Conservation (phyloP, 2,797 vertebrate species). For the Leuciscus waleckii region DNA sequence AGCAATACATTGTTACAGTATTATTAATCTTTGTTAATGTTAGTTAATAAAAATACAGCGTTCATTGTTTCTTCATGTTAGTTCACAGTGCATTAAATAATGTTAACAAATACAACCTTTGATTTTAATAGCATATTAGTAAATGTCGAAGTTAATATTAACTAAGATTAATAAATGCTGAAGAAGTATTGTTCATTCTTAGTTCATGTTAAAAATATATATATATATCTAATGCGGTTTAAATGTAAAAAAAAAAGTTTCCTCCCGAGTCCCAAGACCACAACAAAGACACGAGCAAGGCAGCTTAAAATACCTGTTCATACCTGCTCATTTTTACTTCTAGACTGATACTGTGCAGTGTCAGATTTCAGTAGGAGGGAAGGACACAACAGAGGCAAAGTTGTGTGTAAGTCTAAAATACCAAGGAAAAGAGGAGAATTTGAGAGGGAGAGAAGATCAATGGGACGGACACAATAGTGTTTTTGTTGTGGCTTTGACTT, state of each 20-base stretch:
- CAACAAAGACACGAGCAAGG: not conserved
- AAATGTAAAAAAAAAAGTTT: not conserved
- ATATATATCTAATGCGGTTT: not conserved
- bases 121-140: no score
- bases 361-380: constrained; percentile 45
- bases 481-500: not conserved
- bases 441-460: constrained; percentile 53
- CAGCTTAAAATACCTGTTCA: constrained; percentile 2
- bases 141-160: no score
- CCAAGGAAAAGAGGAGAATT: constrained; percentile 15
- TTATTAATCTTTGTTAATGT: no score
- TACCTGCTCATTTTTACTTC: not conserved
- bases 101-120: no score
- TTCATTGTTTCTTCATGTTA: no score
- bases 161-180: no score
- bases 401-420: constrained; percentile 21
- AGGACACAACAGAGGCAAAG: constrained; percentile 15
- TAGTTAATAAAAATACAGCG: no score
- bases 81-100: no score
- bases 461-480: constrained; percentile 26
- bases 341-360: constrained; percentile 2
- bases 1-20: no score
- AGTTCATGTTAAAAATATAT: no score
- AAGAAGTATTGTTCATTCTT: no score
- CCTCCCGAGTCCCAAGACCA: not conserved